Conservation (phyloP, 2,113 vertebrate species). For the Taxidea taxus region DNA sequence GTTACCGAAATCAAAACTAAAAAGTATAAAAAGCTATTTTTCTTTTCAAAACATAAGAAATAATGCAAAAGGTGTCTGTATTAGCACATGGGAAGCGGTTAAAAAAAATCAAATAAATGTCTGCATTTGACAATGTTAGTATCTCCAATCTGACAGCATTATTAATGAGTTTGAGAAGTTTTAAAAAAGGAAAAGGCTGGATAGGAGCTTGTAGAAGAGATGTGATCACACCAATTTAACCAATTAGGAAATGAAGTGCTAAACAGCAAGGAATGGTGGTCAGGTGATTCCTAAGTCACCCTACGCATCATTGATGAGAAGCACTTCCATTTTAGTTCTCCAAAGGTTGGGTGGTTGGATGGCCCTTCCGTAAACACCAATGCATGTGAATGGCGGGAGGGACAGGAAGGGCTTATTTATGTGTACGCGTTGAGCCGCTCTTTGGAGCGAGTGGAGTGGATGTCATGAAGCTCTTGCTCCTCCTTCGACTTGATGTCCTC, state of each 20-base stretch:
- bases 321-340: conserved; percentile 84
- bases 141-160: conserved; percentile 79
- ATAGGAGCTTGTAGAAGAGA: conserved; percentile 85
- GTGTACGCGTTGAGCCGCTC: conserved; percentile 99
- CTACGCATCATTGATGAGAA: conserved; percentile 84
- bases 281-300: conserved; percentile 80
- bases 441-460: conserved; percentile 99
- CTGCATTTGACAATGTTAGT: conserved; percentile 82
- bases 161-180: conserved; percentile 77
- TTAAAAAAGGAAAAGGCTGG: conserved; percentile 77
- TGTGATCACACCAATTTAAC: conserved; percentile 80
- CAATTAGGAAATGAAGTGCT: conserved; percentile 84
- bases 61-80: conserved; percentile 85
- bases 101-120: conserved; percentile 85
- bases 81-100: conserved; percentile 84
- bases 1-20: conserved; percentile 87
- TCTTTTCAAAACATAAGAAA: conserved; percentile 87
- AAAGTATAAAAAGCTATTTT: conserved; percentile 89
- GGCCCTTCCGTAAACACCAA: conserved; percentile 86
- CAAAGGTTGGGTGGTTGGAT: conserved; percentile 81
- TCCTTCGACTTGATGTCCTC: conserved; percentile 99
- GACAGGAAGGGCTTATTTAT: conserved; percentile 83
- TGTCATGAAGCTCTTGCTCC: conserved; percentile 98
- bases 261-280: conserved; percentile 80
- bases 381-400: conserved; percentile 80